A percentile compares a stretch with the other conserved stretches of the same genome.
Evolutionary conservation across 2,888 invertebrate genomes (phyloP).

Genomic region (Tetramorium bicarinatum): DNA sequence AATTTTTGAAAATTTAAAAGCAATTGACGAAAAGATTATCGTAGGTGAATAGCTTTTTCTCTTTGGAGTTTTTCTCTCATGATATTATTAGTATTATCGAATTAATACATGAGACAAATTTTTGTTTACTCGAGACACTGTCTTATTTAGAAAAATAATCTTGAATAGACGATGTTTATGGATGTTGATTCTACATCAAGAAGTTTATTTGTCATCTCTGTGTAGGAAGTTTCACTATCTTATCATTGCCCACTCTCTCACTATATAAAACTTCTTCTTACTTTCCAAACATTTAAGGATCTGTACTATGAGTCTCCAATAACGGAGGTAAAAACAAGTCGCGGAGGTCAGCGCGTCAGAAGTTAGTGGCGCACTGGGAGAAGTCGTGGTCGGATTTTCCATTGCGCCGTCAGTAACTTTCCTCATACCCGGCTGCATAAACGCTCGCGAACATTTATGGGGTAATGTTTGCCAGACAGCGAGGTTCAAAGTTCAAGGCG

Average conservation of each 20-base stretch:
- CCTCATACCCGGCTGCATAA: conserved; percentile 48
- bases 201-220: conserved; percentile 16
- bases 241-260: neutral
- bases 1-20: neutral
- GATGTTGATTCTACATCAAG: neutral
- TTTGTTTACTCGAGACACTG: neutral
- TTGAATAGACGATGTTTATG: neutral
- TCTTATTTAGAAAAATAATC: conserved; percentile 10
- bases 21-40: neutral
- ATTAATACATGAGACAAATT: neutral
- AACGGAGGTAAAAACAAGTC: conserved; percentile 34
- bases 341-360: conserved; percentile 30
- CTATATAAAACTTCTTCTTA: neutral
- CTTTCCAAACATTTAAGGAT: conserved; percentile 20
- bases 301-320: conserved; percentile 25
- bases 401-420: conserved; percentile 37
- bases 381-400: conserved; percentile 35
- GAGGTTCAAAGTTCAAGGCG: conserved; percentile 42
- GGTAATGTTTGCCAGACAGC: conserved; percentile 28
- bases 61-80: neutral
- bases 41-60: neutral
- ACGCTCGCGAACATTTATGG: conserved; percentile 45
- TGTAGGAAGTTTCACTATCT: neutral
- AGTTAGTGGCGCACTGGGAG: conserved; percentile 24
- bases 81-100: neutral